Evolutionary conservation across 1,140 invertebrate genomes (phyloP).

Genomic region (Drosophila pseudoobscura): DNA sequence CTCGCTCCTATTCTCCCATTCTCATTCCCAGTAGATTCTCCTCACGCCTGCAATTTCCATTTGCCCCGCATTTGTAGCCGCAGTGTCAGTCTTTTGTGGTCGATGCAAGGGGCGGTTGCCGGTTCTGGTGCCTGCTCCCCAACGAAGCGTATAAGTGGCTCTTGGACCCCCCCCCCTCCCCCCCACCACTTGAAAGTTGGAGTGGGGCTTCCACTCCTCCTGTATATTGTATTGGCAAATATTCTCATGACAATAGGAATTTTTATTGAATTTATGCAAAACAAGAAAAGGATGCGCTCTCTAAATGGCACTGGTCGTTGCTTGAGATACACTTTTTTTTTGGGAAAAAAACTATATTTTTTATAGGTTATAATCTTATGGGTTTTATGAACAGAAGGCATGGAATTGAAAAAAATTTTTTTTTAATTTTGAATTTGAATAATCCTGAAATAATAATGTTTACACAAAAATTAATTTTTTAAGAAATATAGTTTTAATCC

Average conservation of each 20-base stretch:
- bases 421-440: too few species aligned
- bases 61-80: slow-evolving; percentile 53
- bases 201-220: not conserved
- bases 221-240: slow-evolving; percentile 77
- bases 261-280: slow-evolving; percentile 81
- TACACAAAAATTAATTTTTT: too few species aligned
- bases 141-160: slow-evolving; percentile 80
- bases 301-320: too few species aligned
- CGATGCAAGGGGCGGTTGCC: not conserved
- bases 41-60: slow-evolving; percentile 15
- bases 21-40: not conserved
- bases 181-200: slow-evolving; percentile 19
- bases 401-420: too few species aligned
- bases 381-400: too few species aligned
- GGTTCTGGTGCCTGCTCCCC: slow-evolving; percentile 18
- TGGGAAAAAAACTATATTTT: too few species aligned
- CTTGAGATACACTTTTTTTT: too few species aligned
- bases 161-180: slow-evolving; percentile 44
- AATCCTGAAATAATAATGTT: too few species aligned
- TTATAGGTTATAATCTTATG: too few species aligned
- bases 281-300: too few species aligned
- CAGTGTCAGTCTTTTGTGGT: slow-evolving; percentile 72
- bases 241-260: slow-evolving; percentile 81
- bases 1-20: slow-evolving; percentile 1
- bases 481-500: too few species aligned